Percentiles rank a stretch among this genome's conserved stretches.
Evolutionary conservation across 2,797 vertebrate species (phyloP).

Genomic region (Pseudopleuronectes americanus): DNA sequence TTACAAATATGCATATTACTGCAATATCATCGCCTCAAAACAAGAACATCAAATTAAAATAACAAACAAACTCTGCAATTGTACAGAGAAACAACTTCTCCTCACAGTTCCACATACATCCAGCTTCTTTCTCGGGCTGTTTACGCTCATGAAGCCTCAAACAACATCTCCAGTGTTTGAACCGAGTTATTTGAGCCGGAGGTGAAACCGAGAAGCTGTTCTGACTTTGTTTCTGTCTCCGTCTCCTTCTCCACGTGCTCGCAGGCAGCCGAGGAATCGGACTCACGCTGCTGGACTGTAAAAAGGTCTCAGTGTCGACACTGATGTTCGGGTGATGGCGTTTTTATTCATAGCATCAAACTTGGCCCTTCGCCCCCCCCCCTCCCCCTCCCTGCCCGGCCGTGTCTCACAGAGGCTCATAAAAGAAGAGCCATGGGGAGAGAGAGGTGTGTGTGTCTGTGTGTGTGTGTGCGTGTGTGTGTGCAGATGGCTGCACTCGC

Average conservation of each 20-base stretch:
- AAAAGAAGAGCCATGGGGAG: conserved; percentile 44
- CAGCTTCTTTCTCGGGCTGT: neutral
- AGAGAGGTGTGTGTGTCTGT: conserved; percentile 12
- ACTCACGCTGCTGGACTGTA: conserved; percentile 46
- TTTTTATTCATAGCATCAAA: conserved; percentile 60
- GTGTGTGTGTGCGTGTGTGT: conserved; percentile 11
- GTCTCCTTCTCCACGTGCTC: neutral
- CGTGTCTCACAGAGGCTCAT: conserved; percentile 26
- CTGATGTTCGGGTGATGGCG: conserved; percentile 46
- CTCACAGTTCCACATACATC: no score
- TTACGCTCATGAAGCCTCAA: conserved; percentile 17
- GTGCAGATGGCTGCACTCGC: conserved; percentile 47
- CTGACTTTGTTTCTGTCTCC: neutral
- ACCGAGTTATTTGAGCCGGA: conserved; percentile 13
- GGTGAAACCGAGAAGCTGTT: conserved; percentile 14
- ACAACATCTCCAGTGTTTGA: conserved; percentile 35
- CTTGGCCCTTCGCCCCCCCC: conserved; percentile 1
- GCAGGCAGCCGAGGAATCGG: conserved; percentile 25
- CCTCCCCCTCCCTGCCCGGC: neutral
- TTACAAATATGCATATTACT: no score
- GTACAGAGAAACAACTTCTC: neutral
- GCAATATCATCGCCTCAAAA: no score
- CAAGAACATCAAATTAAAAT: neutral
- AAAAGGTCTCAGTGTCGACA: conserved; percentile 41
- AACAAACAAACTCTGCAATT: neutral